These are phyloP conservation scores for Ctena decussata DNA, from an alignment of 2,888 invertebrate species.

Conservation along the genomic window DNA sequence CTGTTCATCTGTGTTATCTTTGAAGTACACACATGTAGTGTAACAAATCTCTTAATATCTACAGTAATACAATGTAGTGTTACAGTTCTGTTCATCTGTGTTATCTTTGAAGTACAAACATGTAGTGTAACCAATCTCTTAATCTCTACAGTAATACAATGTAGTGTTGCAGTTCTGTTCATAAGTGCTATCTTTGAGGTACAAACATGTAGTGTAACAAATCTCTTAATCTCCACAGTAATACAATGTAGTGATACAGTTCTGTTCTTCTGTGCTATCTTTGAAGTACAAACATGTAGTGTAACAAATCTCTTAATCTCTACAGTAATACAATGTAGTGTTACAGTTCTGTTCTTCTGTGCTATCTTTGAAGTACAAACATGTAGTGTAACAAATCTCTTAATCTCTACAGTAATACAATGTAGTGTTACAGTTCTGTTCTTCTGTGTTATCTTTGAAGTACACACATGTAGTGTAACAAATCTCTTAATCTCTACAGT, in stretches of 20 bases:
- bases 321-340: constrained; percentile 86
- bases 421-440: constrained; percentile 57
- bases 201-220: constrained; percentile 63
- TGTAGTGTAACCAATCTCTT: too few species aligned
- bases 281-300: constrained; percentile 35
- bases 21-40: not conserved
- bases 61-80: constrained; percentile 15
- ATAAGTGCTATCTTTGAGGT: too few species aligned
- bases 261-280: constrained; percentile 52
- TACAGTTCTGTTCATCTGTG: constrained; percentile 58
- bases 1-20: constrained; percentile 60
- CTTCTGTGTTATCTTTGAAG: constrained; percentile 55
- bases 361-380: not conserved
- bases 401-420: too few species aligned
- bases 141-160: too few species aligned
- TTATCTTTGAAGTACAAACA: constrained; percentile 86
- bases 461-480: too few species aligned
- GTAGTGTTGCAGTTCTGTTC: too few species aligned
- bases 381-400: constrained; percentile 35
- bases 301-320: constrained; percentile 58
- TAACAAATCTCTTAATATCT: not conserved
- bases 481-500: too few species aligned
- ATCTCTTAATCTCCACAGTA: not conserved
- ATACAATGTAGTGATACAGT: not conserved
- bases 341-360: constrained; percentile 51